Conservation (phyloP, 2,888 invertebrate species). For the Ochropleura plecta region DNA sequence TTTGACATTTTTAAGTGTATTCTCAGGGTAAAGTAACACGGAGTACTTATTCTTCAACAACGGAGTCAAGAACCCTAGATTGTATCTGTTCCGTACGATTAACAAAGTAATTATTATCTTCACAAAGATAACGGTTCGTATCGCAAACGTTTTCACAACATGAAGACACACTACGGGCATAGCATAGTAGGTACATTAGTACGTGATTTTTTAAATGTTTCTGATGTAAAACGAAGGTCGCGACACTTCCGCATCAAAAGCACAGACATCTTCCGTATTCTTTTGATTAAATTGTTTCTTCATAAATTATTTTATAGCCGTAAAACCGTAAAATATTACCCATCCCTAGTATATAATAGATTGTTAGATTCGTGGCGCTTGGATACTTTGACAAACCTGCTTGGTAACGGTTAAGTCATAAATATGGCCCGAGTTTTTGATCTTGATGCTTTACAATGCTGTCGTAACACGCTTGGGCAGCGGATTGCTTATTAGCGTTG, state of each 20-base stretch:
- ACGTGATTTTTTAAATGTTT: conserved; percentile 75
- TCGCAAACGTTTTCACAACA: conserved; percentile 68
- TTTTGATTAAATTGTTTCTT: conserved; percentile 44
- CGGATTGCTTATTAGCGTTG: conserved; percentile 30
- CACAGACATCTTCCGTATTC: conserved; percentile 70
- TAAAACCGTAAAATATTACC: conserved; percentile 24
- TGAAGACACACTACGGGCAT: conserved; percentile 25
- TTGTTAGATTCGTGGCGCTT: conserved; percentile 27
- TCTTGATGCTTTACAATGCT: conserved; percentile 26
- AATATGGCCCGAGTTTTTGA: conserved; percentile 14
- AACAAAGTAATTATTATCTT: conserved; percentile 56
- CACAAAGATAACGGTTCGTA: conserved; percentile 57
- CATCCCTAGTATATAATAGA: conserved; percentile 23
- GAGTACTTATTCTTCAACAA: conserved; percentile 1
- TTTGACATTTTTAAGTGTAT: conserved; percentile 15
- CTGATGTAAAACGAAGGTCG: conserved; percentile 71
- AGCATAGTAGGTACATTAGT: conserved; percentile 54
- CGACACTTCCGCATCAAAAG: conserved; percentile 71
- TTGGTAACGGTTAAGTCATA: conserved; percentile 38
- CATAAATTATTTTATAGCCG: conserved; percentile 39
- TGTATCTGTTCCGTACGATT: conserved; percentile 47
- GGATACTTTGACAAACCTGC: conserved; percentile 39
- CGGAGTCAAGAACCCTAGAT: conserved; percentile 45
- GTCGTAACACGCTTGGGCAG: conserved; percentile 32
- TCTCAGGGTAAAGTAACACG: not conserved